These are phyloP conservation scores for Zeuzera pyrina DNA, from an alignment of 2,888 invertebrate species.

Conservation along the genomic window DNA sequence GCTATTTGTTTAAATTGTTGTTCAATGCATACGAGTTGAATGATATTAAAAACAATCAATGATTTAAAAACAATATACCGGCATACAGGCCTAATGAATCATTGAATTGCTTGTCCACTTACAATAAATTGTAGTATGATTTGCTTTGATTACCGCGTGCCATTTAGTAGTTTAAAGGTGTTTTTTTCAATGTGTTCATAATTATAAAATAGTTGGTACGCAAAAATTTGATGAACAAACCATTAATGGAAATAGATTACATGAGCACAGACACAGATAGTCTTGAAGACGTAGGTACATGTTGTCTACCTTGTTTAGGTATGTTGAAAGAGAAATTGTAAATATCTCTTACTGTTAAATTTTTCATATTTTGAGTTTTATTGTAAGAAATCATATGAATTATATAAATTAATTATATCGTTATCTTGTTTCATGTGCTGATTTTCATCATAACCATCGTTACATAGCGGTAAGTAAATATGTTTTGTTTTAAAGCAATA, in stretches of 20 bases:
- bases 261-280: slow-evolving; percentile 51
- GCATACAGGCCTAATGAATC: slow-evolving; percentile 44
- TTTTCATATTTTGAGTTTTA: not conserved
- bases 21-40: slow-evolving; percentile 33
- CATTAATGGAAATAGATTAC: slow-evolving; percentile 48
- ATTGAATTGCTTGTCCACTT: slow-evolving; percentile 36
- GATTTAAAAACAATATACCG: slow-evolving; percentile 51
- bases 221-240: slow-evolving; percentile 11
- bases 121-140: slow-evolving; percentile 25
- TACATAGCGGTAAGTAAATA: slow-evolving; percentile 51
- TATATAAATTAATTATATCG: not conserved
- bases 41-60: slow-evolving; percentile 46
- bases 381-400: not conserved
- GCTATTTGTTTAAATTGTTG: slow-evolving; percentile 48
- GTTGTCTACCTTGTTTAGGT: slow-evolving; percentile 62
- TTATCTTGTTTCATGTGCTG: slow-evolving; percentile 64
- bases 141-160: slow-evolving; percentile 32
- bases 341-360: not conserved
- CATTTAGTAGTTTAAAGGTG: too few species aligned
- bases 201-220: not conserved
- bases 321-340: slow-evolving; percentile 14
- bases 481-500: not conserved
- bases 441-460: slow-evolving; percentile 18
- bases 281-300: slow-evolving; percentile 53
- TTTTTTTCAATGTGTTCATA: too few species aligned